Base-by-base conservation (phyloP, 2,797 vertebrate genomes). In the Lophotriccus pileatus region DNA sequence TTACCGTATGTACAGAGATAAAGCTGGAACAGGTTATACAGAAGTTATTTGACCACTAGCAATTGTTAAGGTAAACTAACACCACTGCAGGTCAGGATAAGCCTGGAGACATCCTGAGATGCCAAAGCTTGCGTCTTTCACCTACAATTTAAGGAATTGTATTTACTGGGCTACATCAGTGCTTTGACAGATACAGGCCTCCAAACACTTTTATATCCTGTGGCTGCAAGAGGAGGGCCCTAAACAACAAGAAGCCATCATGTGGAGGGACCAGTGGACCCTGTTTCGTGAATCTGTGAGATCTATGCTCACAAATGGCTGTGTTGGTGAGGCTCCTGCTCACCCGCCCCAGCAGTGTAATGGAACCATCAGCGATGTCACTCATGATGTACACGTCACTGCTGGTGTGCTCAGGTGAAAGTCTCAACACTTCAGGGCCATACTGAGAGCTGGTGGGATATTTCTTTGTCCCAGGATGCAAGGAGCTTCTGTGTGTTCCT, bases 211-310 rank as follows among this genome's bases (percentile, higher is more conserved):
- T 52, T 81, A 17, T 18, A 28, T 32, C 8, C 37, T 46, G 7
- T 64, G 56, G 22, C 30, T 90, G 47, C 0, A 2, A 41, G 4
- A 68, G 16, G 10, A 63, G 7, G 34, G 13, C 7, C 14, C 27
- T 24, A 58, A 58, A 62, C 3, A 14, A 19, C 2, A 10, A 86
- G 47, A 76, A 69, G 14, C 5, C 1, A 0, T 11, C 7, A 8
- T 1, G 1, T 3, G 0, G 6, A 58, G 12, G 12, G 16, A 32
- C n/a, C 13, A 36, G 16, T 27, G 23, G 8, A 62, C 28, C 7
- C 30, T 39, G 27, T 24, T 47, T n/a, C 24, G 3, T 76, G 21
- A 36, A 12, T 44, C 22, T 47, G 10, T 6, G 28, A 17, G 19
- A 22, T 36, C 55, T 39, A 3, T 53, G 14, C 14, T 73, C 12